Base-by-base conservation (phyloP, 2,888 invertebrate genomes). In the Sinohyriopsis cumingii region DNA sequence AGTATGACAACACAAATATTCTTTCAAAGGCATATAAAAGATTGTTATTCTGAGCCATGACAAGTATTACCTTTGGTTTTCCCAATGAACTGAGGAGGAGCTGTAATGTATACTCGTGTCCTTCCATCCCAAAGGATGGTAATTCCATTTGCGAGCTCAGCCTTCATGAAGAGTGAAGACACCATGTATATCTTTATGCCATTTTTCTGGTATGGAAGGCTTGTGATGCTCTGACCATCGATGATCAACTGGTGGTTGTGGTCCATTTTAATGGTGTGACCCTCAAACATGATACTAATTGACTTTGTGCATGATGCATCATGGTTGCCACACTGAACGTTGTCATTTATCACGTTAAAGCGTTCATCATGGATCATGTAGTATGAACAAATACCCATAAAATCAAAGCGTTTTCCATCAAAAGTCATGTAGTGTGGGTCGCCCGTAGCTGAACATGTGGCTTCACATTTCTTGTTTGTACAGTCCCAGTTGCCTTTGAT, bases 401-500 rank as follows among this genome's bases (percentile, higher is more conserved):
- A 97, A 90, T 96, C 94, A 89, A 93, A 97, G 2, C 93, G 93
- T 77, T 93, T 93, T 0, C 96, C 96, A 90, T 97, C 97, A 88
- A 97, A 97, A 0, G 97, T 97, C 63, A 93, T 92, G 90, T 96
- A 97, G 91, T 97, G 97, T 0, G 96, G 96, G 92, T 96, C 96
- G 0, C 96, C 96, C 59, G 95, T 92, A 0, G 95, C 94, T 0
- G 94, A 93, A 89, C 97, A 97, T n/a, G 95, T 93, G 0, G 95
- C 94, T 5, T 94, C 94, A 89, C 97, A 97, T 64, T 87, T 91
- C 4, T 93, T 92, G 72, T 93, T 92, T 0, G 95, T 95, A 87
- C 97, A 97, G 9, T 92, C 90, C 96, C 96, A 97, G 73, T 92
- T 92, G 2, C 92, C 92, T 33, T 78, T 69, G 33, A 76, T 67